These are phyloP conservation scores for Cloeon dipterum DNA, from an alignment of 2,888 invertebrate species.

Conservation along the genomic window DNA sequence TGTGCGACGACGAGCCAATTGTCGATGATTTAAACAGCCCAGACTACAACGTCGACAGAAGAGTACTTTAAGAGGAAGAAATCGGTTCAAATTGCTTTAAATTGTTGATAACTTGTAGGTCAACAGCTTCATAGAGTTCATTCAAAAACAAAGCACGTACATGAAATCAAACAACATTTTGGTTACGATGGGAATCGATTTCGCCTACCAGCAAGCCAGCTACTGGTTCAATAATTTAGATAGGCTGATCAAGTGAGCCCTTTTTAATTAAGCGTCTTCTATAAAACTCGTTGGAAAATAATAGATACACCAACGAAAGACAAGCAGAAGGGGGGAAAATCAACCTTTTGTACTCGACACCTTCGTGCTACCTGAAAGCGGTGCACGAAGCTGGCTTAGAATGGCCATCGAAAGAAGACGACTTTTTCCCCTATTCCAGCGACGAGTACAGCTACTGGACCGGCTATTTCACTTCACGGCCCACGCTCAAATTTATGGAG, in stretches of 20 bases:
- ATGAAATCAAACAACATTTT: slow-evolving; percentile 25
- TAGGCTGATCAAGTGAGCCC: slow-evolving; percentile 21
- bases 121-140: slow-evolving; percentile 13
- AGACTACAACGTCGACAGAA: slow-evolving; percentile 56
- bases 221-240: slow-evolving; percentile 29
- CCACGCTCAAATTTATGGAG: slow-evolving; percentile 56
- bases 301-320: slow-evolving; percentile 37
- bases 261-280: neutral
- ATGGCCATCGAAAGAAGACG: slow-evolving; percentile 53
- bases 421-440: slow-evolving; percentile 82
- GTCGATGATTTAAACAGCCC: slow-evolving; percentile 28
- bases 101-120: slow-evolving; percentile 11
- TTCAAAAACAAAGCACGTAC: slow-evolving; percentile 14
- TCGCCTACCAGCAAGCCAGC: slow-evolving; percentile 26
- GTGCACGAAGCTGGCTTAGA: slow-evolving; percentile 41
- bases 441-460: slow-evolving; percentile 81
- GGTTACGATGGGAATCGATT: slow-evolving; percentile 32
- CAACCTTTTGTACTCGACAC: slow-evolving; percentile 67
- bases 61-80: slow-evolving; percentile 22
- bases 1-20: slow-evolving; percentile 24
- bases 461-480: slow-evolving; percentile 68
- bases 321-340: slow-evolving; percentile 30
- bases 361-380: slow-evolving; percentile 62
- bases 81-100: neutral
- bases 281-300: neutral